Conservation (phyloP, 2,113 vertebrate genomes). For the Vulpes ferrilata region DNA sequence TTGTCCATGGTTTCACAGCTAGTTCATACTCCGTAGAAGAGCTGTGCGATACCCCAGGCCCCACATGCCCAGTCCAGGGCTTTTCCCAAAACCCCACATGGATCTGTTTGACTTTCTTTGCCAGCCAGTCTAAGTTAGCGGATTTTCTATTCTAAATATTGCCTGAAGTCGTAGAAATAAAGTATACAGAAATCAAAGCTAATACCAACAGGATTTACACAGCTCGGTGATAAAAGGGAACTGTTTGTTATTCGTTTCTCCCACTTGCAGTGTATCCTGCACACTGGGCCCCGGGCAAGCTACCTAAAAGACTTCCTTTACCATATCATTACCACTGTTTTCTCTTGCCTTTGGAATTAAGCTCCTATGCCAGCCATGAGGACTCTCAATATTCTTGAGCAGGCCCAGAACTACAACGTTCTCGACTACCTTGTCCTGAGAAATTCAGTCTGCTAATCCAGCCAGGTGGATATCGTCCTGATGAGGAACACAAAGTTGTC, state of each 20-base stretch:
- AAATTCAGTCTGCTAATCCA: neutral
- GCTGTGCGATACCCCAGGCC: neutral
- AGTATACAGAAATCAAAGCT: conserved; percentile 39
- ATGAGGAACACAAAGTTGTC: neutral
- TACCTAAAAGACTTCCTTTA: neutral
- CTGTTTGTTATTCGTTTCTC: neutral
- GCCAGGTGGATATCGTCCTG: neutral
- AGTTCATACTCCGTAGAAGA: neutral
- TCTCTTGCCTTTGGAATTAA: neutral
- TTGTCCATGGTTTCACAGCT: neutral
- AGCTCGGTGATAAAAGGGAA: neutral
- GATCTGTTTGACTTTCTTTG: neutral
- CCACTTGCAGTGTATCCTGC: neutral
- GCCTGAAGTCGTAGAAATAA: conserved; percentile 23
- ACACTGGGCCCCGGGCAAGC: neutral
- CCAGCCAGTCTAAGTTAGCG: neutral
- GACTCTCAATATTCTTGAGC: neutral
- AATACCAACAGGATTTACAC: neutral
- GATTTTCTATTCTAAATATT: conserved; percentile 42
- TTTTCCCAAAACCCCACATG: neutral
- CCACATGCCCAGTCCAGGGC: neutral
- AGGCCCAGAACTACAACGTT: neutral
- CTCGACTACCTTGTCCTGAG: neutral
- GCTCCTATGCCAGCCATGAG: neutral
- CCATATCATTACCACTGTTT: neutral